Base-by-base conservation (phyloP, 1,140 invertebrate genomes). In the Belonocnema kinseyi region DNA sequence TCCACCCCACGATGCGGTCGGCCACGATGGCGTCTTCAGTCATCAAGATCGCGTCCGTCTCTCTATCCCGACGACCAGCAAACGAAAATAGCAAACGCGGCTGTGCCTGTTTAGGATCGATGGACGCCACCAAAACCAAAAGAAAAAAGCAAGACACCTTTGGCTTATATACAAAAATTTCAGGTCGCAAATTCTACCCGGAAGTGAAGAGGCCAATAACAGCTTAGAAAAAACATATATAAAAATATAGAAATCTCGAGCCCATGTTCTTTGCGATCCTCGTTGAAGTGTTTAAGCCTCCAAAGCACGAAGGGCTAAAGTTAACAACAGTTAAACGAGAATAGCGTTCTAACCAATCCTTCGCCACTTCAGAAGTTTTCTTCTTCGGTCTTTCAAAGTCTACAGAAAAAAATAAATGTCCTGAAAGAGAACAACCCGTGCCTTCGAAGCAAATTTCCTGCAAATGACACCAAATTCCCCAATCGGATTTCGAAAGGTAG, bases 41-140 rank as follows among this genome's bases (percentile, higher is more conserved):
- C 82, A 80, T 79, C 82, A 82, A 73, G 80, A 77, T 86, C 85
- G 85, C 80, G 83, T 87, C 82, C 80, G 82, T 82, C 82, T 82
- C 78, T 79, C 72, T 61, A 53, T 73, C 73, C 40, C 77, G 71
- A 76, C 54, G 73, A 81, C 53, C 53, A 76, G 78, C 80, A 79
- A 81, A 80, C 80, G 81, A 82, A 79, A 79, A 80, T 79, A 79
- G 78, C 77, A 73, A 81, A 51, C 50, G 40, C 75, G 72, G 46
- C 66, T 53, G 72, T 77, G 72, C 61, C 19, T 61, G 50, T 26
- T 53, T 71, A 72, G 58, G 73, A 80, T 73, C 72, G 77, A 76
- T 73, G 73, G 76, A 79, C 16, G 61, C 16, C 72, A 70, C 51
- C 73, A 56, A 73, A 79, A 71, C 53, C 17, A 76, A 76, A 56